These are phyloP conservation scores for Patiria pectinifera DNA, from an alignment of 53 echinoderm and acorn worm species.

Conservation along the genomic window DNA sequence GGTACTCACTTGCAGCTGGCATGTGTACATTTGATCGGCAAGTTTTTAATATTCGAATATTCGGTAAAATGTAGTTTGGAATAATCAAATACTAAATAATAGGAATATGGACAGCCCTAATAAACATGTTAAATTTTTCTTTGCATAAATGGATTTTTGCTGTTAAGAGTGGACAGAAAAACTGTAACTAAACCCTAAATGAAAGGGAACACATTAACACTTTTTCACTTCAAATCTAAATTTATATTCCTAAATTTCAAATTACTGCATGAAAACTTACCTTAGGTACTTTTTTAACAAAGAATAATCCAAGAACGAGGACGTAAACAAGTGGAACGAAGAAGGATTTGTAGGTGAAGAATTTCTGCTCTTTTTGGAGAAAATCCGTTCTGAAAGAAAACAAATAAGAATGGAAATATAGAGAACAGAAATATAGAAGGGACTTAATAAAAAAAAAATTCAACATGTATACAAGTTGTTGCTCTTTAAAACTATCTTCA, in stretches of 20 bases:
- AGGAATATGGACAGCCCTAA: too few species aligned
- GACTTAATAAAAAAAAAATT: neutral
- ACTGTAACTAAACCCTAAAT: too few species aligned
- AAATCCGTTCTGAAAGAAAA: constrained; percentile 79
- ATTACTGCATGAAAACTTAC: constrained; percentile 61
- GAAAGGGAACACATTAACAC: too few species aligned
- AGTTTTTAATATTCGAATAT: too few species aligned
- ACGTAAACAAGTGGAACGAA: constrained; percentile 73
- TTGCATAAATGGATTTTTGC: too few species aligned
- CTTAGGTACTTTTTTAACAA: constrained; percentile 79
- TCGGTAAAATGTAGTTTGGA: too few species aligned
- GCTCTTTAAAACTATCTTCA: too few species aligned
- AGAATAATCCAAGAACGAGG: constrained; percentile 76
- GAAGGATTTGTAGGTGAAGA: constrained; percentile 79
- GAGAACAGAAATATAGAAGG: neutral
- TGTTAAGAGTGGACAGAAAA: too few species aligned
- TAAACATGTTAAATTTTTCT: too few species aligned
- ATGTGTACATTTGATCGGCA: too few species aligned
- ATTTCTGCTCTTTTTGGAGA: constrained; percentile 83
- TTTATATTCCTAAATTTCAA: neutral
- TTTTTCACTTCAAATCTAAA: neutral
- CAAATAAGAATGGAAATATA: neutral
- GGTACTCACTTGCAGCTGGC: too few species aligned
- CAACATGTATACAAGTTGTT: neutral
- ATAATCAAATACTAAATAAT: too few species aligned